phyloP scores from a whole-genome alignment of 2,113 vertebrate species.

The Xyliphius kryptos region DNA sequence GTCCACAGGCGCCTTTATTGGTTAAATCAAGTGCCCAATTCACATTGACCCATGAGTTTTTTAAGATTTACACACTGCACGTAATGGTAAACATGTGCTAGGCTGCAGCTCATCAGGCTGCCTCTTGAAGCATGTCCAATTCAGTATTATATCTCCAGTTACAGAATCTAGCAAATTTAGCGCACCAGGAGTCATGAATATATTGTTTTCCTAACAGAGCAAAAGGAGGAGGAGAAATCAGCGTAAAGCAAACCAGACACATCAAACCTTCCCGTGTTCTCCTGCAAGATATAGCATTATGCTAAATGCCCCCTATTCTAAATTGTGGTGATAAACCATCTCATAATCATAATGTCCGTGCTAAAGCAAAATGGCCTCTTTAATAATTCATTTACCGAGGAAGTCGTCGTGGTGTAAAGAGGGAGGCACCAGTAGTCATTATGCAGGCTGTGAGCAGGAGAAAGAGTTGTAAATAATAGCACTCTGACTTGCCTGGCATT shows the following conservation, averaged over 20 bases:
- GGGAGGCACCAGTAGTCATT: slow-evolving; percentile 10
- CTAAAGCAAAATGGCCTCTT: slow-evolving; percentile 35
- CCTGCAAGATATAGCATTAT: too few species aligned
- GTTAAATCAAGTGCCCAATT: slow-evolving; percentile 11
- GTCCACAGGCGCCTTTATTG: slow-evolving; percentile 18
- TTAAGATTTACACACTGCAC: slow-evolving; percentile 19
- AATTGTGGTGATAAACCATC: slow-evolving; percentile 24
- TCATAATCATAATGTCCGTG: slow-evolving; percentile 11
- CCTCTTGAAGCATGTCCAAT: slow-evolving; percentile 31
- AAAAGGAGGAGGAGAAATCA: not conserved
- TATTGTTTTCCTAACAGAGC: slow-evolving; percentile 4
- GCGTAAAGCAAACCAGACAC: not conserved
- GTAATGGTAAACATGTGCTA: slow-evolving; percentile 13
- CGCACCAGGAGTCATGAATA: slow-evolving; percentile 12
- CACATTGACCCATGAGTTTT: not conserved
- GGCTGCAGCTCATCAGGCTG: slow-evolving; percentile 17
- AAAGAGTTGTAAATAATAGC: slow-evolving; percentile 39
- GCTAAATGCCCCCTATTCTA: slow-evolving; percentile 25
- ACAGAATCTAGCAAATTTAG: slow-evolving; percentile 5
- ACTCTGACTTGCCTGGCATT: slow-evolving; percentile 31
- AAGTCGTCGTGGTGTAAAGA: slow-evolving; percentile 12
- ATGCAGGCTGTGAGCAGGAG: slow-evolving; percentile 15
- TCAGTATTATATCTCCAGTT: slow-evolving; percentile 32
- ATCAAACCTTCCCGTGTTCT: too few species aligned
- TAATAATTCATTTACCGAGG: slow-evolving; percentile 30